Conservation (phyloP, 2,888 invertebrate species). For the Cosmorhoe ocellata region DNA sequence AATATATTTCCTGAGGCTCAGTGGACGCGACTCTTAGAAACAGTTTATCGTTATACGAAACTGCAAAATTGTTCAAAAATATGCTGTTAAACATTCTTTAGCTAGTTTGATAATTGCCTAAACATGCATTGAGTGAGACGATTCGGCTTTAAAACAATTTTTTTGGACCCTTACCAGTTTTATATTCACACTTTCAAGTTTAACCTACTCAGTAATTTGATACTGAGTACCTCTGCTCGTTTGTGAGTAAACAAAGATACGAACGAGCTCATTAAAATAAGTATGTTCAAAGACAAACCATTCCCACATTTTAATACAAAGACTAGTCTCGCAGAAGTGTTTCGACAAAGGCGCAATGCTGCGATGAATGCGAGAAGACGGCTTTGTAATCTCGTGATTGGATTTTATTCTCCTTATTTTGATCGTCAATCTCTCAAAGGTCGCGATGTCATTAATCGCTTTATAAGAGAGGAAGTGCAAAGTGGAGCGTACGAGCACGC, state of each 20-base stretch:
- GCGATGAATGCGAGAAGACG: conserved; percentile 31
- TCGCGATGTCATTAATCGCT: conserved; percentile 72
- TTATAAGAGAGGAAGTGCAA: conserved; percentile 72
- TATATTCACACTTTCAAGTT: neutral
- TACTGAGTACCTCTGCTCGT: neutral
- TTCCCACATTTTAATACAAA: conserved; percentile 24
- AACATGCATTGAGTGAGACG: too few species aligned
- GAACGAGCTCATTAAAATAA: conserved; percentile 17
- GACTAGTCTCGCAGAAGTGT: conserved; percentile 21
- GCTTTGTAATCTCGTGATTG: conserved; percentile 53
- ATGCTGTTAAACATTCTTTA: too few species aligned
- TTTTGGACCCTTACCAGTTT: too few species aligned
- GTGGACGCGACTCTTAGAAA: conserved; percentile 44
- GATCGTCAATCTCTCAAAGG: conserved; percentile 62
- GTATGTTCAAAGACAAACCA: conserved; percentile 17
- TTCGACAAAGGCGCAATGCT: conserved; percentile 33
- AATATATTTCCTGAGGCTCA: conserved; percentile 52
- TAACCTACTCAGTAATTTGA: neutral
- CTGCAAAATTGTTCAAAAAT: neutral
- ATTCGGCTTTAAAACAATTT: too few species aligned
- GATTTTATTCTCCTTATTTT: conserved; percentile 68
- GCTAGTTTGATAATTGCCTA: too few species aligned
- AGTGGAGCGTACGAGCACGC: conserved; percentile 70
- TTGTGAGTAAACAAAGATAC: neutral
- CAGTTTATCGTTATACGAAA: conserved; percentile 42